Evolutionary conservation across 2,888 invertebrate genomes (phyloP).

Genomic region (Halictus ligatus): DNA sequence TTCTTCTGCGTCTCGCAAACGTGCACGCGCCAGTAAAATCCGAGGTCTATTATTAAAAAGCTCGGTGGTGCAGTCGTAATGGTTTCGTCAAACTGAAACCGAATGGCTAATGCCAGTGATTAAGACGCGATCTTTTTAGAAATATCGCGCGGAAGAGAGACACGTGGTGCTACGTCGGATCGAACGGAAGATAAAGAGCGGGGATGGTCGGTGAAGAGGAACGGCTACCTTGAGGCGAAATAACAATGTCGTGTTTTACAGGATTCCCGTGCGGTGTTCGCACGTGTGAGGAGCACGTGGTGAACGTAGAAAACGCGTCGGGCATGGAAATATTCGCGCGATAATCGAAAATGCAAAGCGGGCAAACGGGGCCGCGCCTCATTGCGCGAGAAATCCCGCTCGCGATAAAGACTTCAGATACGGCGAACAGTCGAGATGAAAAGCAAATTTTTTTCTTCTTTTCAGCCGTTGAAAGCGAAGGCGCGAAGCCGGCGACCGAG

Average conservation of each 20-base stretch:
- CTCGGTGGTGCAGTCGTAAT: background rate
- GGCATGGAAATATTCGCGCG: slow-evolving; percentile 35
- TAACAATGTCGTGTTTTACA: slow-evolving; percentile 28
- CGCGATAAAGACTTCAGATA: slow-evolving; percentile 53
- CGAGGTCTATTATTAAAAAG: background rate
- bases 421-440: slow-evolving; percentile 17
- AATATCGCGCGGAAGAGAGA: background rate
- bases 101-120: background rate
- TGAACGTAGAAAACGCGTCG: slow-evolving; percentile 22
- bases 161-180: background rate
- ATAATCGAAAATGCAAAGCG: slow-evolving; percentile 53
- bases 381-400: slow-evolving; percentile 53
- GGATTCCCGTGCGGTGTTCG: slow-evolving; percentile 9
- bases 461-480: slow-evolving; percentile 26
- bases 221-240: background rate
- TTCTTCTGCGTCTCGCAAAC: background rate
- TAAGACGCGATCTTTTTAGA: background rate
- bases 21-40: background rate
- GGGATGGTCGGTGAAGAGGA: background rate
- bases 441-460: slow-evolving; percentile 42
- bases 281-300: slow-evolving; percentile 1
- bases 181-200: background rate
- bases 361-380: slow-evolving; percentile 40
- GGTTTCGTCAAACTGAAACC: background rate
- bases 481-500: slow-evolving; percentile 23